Evolutionary conservation across 2,888 invertebrate species (phyloP).

Genomic region (Actias luna): DNA sequence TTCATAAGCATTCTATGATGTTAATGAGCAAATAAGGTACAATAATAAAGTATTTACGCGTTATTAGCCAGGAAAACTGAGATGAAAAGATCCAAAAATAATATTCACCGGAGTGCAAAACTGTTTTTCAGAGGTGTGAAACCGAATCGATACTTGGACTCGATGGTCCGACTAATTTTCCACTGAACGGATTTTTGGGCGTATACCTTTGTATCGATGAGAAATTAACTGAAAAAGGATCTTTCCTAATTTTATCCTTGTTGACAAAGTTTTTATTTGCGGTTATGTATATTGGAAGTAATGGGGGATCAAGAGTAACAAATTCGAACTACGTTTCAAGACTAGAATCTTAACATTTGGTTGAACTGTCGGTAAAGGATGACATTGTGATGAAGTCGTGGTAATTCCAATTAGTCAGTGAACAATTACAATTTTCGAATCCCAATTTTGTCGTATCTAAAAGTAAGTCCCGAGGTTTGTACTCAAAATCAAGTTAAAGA

Average conservation of each 20-base stretch:
- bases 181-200: slow-evolving; percentile 75
- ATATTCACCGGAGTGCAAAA: slow-evolving; percentile 74
- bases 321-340: not conserved
- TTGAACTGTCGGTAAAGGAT: not conserved
- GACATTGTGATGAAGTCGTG: not conserved
- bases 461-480: no score
- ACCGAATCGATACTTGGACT: slow-evolving; percentile 72
- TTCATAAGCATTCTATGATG: not conserved
- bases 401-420: not conserved
- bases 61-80: slow-evolving; percentile 67
- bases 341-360: not conserved
- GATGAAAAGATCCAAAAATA: slow-evolving; percentile 80
- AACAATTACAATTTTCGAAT: no score
- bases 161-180: slow-evolving; percentile 79
- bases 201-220: slow-evolving; percentile 74
- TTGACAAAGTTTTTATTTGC: slow-evolving; percentile 57
- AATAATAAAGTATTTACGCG: slow-evolving; percentile 52
- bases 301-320: not conserved
- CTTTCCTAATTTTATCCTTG: slow-evolving; percentile 60
- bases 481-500: no score
- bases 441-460: no score
- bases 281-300: slow-evolving; percentile 44
- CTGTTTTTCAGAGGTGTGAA: slow-evolving; percentile 79
- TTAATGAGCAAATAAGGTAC: not conserved
- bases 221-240: slow-evolving; percentile 72